Conservation (phyloP, 2,113 vertebrate species). For the Coregonus clupeaformis region DNA sequence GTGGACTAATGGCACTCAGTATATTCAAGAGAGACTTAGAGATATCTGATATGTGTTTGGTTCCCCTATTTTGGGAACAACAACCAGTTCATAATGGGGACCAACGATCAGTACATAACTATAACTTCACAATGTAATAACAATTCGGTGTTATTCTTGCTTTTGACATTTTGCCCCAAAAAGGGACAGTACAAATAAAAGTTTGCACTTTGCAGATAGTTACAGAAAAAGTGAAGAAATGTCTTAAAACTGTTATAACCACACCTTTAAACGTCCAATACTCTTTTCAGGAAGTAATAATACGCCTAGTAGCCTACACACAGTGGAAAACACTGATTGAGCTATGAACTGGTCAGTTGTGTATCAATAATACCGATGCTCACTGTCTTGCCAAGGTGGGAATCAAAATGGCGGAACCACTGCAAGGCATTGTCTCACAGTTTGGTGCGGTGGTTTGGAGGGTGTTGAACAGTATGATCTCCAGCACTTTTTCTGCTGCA, state of each 20-base stretch:
- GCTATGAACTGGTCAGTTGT: not conserved
- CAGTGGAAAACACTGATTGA: not conserved
- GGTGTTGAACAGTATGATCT: constrained; percentile 24
- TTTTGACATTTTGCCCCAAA: too few relatives aligned
- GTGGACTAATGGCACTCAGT: constrained; percentile 35
- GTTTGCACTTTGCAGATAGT: not conserved
- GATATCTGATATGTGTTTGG: constrained; percentile 57
- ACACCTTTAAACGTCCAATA: not conserved
- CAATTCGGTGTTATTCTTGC: too few relatives aligned
- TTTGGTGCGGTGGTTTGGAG: not conserved
- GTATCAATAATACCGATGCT: not conserved
- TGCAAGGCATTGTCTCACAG: not conserved
- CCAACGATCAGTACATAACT: too few relatives aligned
- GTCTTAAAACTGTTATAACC: not conserved
- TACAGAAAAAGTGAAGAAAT: not conserved
- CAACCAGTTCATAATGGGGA: constrained; percentile 49
- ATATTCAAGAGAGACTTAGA: constrained; percentile 53
- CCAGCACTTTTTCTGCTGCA: constrained; percentile 15
- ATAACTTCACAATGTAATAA: not conserved
- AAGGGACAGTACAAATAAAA: not conserved
- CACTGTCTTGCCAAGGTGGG: constrained; percentile 24
- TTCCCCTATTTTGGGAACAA: constrained; percentile 46
- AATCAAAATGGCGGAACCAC: constrained; percentile 62
- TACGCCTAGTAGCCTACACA: not conserved
- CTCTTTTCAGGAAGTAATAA: not conserved